Evolutionary conservation across 2,113 vertebrate genomes (phyloP), one percentile per base, ranked within the genome.

Genomic region (Alexandromys fortis): DNA sequence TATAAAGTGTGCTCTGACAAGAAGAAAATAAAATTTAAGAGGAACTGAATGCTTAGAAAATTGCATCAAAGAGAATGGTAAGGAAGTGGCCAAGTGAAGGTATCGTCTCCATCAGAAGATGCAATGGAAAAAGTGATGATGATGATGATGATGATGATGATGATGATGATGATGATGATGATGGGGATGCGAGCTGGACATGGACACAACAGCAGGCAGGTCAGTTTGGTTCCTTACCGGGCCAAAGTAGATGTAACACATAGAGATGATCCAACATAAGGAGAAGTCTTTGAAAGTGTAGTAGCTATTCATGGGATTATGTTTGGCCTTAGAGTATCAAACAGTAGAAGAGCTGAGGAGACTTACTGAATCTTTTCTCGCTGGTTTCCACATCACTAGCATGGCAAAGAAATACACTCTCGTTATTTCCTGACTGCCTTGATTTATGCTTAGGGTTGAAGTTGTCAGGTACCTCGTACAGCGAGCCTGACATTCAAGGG

Each of bases 171-270:
- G 47, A 86, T 52, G 67, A 49, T 42, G 7, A 4, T 21, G 45
- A 38, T 52, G 49, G 26, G 3, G 24, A 10, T 0, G 7, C 16
- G n/a, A 65, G 4, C 3, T 49, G 8, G 19, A n/a, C 5, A 7
- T 6, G 22, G 45, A 47, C 19, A 47, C 26, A 42, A 47, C 1
- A 5, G 45, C 45, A 58, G n/a, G 10, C 24, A 45, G 16, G 7
- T 78, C 33, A 24, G n/a, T 24, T 49, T 38, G 22, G 16, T 16
- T 67, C 47, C 26, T 22, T 86, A 6, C 0, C 1, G 5, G 55
- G 6, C 24, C 19, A 35, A 2, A 0, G 0, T 12, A 70, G 65
- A 47, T 19, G 30, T 33, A 70, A 30, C 63, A 63, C 65, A 55
- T 30, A 26, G 28, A 78, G 14, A 2, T 55, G 45, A 55, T 63